These are phyloP conservation scores for Anhinga anhinga DNA, from an alignment of 2,113 vertebrate genomes.

Conservation along the genomic window DNA sequence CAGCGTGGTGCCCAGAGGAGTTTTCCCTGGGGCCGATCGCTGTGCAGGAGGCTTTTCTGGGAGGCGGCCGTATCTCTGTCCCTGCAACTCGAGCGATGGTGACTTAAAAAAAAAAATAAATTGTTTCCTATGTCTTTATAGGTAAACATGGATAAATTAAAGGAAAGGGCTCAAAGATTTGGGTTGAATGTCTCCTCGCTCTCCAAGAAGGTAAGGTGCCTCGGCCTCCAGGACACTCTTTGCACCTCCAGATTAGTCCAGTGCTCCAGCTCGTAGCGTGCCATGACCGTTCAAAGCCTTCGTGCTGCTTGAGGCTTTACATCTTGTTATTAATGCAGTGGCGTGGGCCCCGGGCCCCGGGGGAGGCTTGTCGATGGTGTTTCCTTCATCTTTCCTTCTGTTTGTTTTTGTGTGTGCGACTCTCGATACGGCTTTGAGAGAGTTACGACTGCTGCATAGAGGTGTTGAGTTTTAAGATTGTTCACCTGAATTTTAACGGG, in stretches of 20 bases:
- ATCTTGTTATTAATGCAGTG: neutral
- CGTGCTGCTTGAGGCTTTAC: neutral
- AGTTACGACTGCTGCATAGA: neutral
- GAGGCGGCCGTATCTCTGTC: neutral
- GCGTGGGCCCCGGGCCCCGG: neutral
- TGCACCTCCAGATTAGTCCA: neutral
- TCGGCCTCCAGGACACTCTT: neutral
- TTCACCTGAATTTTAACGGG: accelerated
- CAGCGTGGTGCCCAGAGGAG: neutral
- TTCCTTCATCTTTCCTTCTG: neutral
- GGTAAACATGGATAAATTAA: conserved; percentile 88
- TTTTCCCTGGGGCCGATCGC: too few relatives aligned
- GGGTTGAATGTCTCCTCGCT: conserved; percentile 90
- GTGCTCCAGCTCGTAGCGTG: neutral
- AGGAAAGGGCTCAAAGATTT: conserved; percentile 91
- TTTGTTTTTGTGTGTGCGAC: neutral
- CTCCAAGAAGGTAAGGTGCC: conserved; percentile 86
- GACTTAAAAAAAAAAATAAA: neutral
- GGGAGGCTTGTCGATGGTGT: neutral
- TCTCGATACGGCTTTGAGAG: neutral
- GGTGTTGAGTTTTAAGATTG: neutral
- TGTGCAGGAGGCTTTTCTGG: neutral
- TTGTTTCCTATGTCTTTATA: conserved; percentile 30
- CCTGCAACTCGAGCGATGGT: neutral
- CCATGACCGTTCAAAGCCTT: neutral